A percentile compares a stretch with the other conserved stretches of the same genome.
phyloP scores from a whole-genome alignment of 2,113 vertebrate species.

The Strix aluco region DNA sequence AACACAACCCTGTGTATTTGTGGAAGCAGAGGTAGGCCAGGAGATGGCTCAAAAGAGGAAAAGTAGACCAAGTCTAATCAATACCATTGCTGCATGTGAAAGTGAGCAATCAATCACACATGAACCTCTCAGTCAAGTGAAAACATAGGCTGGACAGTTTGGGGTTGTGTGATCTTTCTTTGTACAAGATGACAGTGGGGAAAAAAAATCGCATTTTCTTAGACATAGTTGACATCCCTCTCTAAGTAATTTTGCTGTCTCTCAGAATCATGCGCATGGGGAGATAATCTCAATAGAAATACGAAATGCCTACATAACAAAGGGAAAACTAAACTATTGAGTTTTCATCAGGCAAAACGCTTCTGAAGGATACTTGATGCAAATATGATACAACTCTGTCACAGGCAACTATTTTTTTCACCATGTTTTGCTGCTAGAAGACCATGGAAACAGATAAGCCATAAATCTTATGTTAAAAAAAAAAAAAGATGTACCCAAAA shows the following conservation, averaged over 20 bases:
- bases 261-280: background rate
- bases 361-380: background rate
- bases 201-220: background rate
- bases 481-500: background rate
- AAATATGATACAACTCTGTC: background rate
- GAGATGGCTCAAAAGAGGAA: background rate
- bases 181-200: background rate
- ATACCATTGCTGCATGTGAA: background rate
- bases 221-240: background rate
- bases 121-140: background rate
- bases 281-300: background rate
- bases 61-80: background rate
- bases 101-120: background rate
- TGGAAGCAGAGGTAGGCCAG: background rate
- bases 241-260: background rate
- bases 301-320: background rate
- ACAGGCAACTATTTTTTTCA: background rate
- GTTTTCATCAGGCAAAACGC: background rate
- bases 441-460: background rate
- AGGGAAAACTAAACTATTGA: background rate
- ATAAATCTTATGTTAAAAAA: background rate
- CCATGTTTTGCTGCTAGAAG: background rate
- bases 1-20: background rate
- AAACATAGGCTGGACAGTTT: background rate
- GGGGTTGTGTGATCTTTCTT: background rate